Conservation (phyloP, 2,797 vertebrate genomes). For the Pangasius mekongensis region DNA sequence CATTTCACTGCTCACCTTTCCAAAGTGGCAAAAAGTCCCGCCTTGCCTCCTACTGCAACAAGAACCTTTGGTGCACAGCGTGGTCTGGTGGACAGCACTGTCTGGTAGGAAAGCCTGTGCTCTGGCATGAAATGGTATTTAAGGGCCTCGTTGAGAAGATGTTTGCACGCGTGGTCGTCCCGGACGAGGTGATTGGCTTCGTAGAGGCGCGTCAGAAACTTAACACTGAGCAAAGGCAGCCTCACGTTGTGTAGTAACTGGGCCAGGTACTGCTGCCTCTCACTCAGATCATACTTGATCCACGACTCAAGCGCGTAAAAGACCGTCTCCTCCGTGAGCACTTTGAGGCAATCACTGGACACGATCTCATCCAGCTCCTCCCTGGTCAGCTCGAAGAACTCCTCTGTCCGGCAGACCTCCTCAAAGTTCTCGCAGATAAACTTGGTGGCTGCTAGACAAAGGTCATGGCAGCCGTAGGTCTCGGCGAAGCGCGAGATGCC, state of each 20-base stretch:
- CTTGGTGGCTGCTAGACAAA: slow-evolving; percentile 92
- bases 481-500: slow-evolving; percentile 98
- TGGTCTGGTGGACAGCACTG: slow-evolving; percentile 87
- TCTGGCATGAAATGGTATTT: slow-evolving; percentile 99
- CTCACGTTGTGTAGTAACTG: slow-evolving; percentile 94
- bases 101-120: slow-evolving; percentile 96
- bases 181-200: slow-evolving; percentile 99
- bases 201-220: slow-evolving; percentile 94
- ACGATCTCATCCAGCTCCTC: slow-evolving; percentile 94
- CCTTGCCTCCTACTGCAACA: slow-evolving; percentile 95
- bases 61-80: slow-evolving; percentile 96
- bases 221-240: slow-evolving; percentile 95
- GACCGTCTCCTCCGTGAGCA: slow-evolving; percentile 92
- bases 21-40: slow-evolving; percentile 93
- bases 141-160: slow-evolving; percentile 96
- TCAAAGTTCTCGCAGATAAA: slow-evolving; percentile 98
- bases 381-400: slow-evolving; percentile 94
- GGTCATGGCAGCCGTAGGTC: slow-evolving; percentile 94
- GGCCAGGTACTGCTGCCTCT: slow-evolving; percentile 92
- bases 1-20: slow-evolving; percentile 92
- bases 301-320: slow-evolving; percentile 95
- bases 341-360: slow-evolving; percentile 96
- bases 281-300: slow-evolving; percentile 95
- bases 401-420: slow-evolving; percentile 94
- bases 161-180: slow-evolving; percentile 96